phyloP scores from a whole-genome alignment of 2,113 vertebrate species.

The Thunnus maccoyii region DNA sequence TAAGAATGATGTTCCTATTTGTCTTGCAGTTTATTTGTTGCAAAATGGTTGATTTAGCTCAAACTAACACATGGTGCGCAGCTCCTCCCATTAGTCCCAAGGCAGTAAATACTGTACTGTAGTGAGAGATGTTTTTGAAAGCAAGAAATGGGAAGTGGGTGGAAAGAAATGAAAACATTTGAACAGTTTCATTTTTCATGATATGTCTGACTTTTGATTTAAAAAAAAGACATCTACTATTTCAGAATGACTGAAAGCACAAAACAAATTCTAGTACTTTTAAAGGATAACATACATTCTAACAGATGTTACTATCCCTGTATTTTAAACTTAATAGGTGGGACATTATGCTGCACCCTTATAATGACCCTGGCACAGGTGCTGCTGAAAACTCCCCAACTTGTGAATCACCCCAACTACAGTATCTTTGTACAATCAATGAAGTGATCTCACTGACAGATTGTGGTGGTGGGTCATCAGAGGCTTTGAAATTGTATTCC shows the following conservation, averaged over 20 bases:
- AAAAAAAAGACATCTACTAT: slow-evolving; percentile 19
- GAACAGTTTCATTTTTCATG: slow-evolving; percentile 40
- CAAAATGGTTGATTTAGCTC: slow-evolving; percentile 78
- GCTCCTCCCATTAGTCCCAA: slow-evolving; percentile 49
- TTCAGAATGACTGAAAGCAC: slow-evolving; percentile 22
- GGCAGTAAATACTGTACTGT: slow-evolving; percentile 51
- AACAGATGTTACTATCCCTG: neutral
- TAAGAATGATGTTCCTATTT: slow-evolving; percentile 83
- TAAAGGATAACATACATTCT: slow-evolving; percentile 29
- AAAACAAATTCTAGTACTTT: slow-evolving; percentile 28
- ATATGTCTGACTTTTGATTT: slow-evolving; percentile 37
- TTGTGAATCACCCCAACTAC: slow-evolving; percentile 53
- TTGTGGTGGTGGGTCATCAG: slow-evolving; percentile 39
- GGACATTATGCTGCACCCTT: slow-evolving; percentile 14
- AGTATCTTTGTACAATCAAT: slow-evolving; percentile 42
- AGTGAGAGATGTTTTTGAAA: slow-evolving; percentile 39
- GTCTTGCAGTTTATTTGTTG: slow-evolving; percentile 71
- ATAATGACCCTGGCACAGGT: slow-evolving; percentile 33
- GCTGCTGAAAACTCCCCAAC: slow-evolving; percentile 33
- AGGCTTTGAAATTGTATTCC: slow-evolving; percentile 50
- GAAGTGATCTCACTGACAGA: slow-evolving; percentile 29
- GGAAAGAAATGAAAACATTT: slow-evolving; percentile 41
- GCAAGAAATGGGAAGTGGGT: slow-evolving; percentile 35
- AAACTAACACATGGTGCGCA: slow-evolving; percentile 50
- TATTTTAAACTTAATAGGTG: slow-evolving; percentile 29